phyloP scores from a whole-genome alignment of 2,888 invertebrate genomes.

The Unio pictorum region DNA sequence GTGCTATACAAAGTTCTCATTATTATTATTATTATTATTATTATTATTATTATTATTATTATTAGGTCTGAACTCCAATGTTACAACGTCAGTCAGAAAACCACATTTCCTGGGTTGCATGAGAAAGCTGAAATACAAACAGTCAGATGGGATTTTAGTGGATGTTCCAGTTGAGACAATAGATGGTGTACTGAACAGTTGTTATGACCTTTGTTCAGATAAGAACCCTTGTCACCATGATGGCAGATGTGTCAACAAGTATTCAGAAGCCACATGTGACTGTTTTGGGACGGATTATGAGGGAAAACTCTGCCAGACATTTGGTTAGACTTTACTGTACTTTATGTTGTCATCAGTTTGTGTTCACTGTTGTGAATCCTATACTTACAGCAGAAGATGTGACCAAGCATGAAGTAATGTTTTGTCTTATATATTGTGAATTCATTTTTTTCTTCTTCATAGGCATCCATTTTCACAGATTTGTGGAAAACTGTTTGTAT shows the following conservation, averaged over 20 bases:
- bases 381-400: too few relatives aligned
- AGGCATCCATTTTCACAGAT: too few relatives aligned
- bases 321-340: too few relatives aligned
- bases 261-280: conserved; percentile 90
- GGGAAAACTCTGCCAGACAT: conserved; percentile 84
- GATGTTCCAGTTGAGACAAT: conserved; percentile 25
- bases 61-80: conserved; percentile 13
- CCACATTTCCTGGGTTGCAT: conserved; percentile 58
- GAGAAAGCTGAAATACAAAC: conserved; percentile 41
- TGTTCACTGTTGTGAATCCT: too few relatives aligned
- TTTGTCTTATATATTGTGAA: too few relatives aligned
- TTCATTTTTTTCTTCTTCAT: too few relatives aligned
- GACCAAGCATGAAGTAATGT: too few relatives aligned
- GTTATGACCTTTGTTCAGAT: conserved; percentile 79
- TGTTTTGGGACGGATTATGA: conserved; percentile 94
- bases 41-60: conserved; percentile 1
- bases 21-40: neutral
- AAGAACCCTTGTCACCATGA: conserved; percentile 90
- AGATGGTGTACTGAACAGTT: conserved; percentile 77
- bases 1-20: neutral
- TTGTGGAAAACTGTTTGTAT: too few relatives aligned
- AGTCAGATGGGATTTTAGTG: conserved; percentile 30
- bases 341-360: too few relatives aligned
- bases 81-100: conserved; percentile 3
- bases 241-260: conserved; percentile 92